Conservation (phyloP, 2,888 invertebrate species). For the Drosophila ezoana region DNA sequence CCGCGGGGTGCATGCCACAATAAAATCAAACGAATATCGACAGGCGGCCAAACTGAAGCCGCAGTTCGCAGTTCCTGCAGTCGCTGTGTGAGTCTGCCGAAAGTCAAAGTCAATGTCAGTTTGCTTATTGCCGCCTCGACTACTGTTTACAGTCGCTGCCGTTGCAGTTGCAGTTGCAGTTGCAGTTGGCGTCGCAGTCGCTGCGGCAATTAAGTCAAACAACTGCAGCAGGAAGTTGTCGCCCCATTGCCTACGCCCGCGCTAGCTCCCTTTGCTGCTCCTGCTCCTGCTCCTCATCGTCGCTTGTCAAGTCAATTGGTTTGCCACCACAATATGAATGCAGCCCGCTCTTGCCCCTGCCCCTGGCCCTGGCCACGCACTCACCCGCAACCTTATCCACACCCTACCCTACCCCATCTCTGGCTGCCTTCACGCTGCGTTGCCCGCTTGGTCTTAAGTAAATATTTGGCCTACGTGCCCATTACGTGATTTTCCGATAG, state of each 20-base stretch:
- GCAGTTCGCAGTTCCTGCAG: not conserved
- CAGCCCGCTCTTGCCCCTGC: not conserved
- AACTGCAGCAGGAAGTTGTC: constrained; percentile 68
- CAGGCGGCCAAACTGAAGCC: constrained; percentile 14
- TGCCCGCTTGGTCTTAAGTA: constrained; percentile 64
- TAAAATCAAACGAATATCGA: constrained; percentile 38
- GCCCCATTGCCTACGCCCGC: constrained; percentile 38
- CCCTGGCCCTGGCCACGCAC: constrained; percentile 4
- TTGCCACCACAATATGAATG: constrained; percentile 71
- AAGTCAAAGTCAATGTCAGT: constrained; percentile 36
- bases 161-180: not conserved
- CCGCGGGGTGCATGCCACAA: constrained; percentile 43
- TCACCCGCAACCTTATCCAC: not conserved
- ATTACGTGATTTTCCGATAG: constrained; percentile 78
- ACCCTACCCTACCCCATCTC: not conserved
- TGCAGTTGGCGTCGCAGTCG: constrained; percentile 17
- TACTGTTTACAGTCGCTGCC: constrained; percentile 28
- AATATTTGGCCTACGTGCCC: constrained; percentile 78
- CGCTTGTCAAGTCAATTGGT: constrained; percentile 68
- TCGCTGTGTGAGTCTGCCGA: constrained; percentile 5
- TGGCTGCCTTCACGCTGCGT: constrained; percentile 19
- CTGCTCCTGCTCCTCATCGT: constrained; percentile 7
- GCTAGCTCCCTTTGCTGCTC: not conserved
- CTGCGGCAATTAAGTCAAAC: constrained; percentile 66
- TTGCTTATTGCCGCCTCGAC: constrained; percentile 25